Evolutionary conservation across 2,113 vertebrate genomes (phyloP).

Genomic region (Ctenomys sociabilis): DNA sequence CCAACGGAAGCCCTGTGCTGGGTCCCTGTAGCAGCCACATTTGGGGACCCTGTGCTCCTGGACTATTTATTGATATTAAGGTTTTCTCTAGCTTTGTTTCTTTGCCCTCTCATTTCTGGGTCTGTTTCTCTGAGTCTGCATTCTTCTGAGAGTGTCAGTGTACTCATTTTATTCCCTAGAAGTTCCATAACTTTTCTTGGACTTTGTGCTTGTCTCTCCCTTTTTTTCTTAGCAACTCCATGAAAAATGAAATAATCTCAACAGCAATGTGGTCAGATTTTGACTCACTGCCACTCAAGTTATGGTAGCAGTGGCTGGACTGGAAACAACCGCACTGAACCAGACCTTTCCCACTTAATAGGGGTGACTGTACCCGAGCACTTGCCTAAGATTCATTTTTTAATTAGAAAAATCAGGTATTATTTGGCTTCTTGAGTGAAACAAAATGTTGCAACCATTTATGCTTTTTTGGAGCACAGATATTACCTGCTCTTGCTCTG

Average conservation of each 20-base stretch:
- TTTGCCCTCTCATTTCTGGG: not conserved
- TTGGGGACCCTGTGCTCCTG: not conserved
- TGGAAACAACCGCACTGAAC: not conserved
- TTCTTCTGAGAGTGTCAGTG: not conserved
- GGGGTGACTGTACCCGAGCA: not conserved
- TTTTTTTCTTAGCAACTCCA: not conserved
- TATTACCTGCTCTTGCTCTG: not conserved
- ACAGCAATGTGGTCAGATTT: not conserved
- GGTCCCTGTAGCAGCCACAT: too few relatives aligned
- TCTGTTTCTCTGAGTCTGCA: not conserved
- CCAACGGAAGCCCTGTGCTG: not conserved
- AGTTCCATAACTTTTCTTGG: not conserved
- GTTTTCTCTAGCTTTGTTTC: not conserved
- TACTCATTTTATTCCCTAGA: conserved; percentile 18
- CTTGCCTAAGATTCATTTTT: not conserved
- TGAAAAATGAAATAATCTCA: not conserved
- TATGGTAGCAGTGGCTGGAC: not conserved
- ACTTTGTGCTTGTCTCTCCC: not conserved
- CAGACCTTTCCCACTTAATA: not conserved
- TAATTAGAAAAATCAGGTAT: not conserved
- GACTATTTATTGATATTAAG: not conserved
- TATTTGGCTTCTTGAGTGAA: not conserved
- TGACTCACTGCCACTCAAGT: not conserved
- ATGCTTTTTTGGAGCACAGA: not conserved
- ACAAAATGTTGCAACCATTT: not conserved